A percentile compares a stretch with the other conserved stretches of the same genome.
These are phyloP conservation scores for Lasiurus borealis DNA, from an alignment of 2,113 vertebrate species.

Conservation along the genomic window DNA sequence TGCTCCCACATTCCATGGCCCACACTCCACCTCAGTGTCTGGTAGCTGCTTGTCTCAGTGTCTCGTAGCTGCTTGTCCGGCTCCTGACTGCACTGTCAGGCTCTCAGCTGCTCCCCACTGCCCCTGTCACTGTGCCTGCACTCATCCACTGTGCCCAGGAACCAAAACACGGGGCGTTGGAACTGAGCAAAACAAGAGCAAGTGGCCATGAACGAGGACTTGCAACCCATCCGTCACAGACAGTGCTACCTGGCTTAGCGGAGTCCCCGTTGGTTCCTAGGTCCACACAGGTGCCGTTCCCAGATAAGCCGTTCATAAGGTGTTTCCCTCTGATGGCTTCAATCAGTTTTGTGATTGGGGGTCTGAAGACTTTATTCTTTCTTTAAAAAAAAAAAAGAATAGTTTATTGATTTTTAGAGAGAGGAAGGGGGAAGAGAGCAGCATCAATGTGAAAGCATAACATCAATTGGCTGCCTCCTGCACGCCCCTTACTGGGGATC, in stretches of 20 bases:
- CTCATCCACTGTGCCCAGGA: neutral
- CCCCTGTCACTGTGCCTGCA: neutral
- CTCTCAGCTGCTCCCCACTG: neutral
- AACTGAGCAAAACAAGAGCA: neutral
- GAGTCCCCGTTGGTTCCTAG: neutral
- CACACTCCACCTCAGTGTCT: neutral
- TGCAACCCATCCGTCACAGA: rapidly evolving
- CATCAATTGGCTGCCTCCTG: no score
- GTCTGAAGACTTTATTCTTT: neutral
- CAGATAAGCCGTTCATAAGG: neutral
- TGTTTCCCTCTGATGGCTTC: neutral
- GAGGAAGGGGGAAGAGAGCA: no score
- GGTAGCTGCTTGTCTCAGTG: neutral
- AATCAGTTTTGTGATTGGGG: neutral
- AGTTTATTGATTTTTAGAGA: no score
- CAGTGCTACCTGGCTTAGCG: rapidly evolving
- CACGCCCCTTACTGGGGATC: no score
- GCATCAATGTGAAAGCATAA: no score
- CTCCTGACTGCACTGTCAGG: neutral
- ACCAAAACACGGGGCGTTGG: neutral
- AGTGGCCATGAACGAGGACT: neutral
- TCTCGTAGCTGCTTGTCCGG: neutral
- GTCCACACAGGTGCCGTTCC: neutral
- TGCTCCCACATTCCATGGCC: neutral
- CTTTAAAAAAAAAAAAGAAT: no score